Conservation (phyloP, 2,888 invertebrate genomes). For the Patella pellucida region DNA sequence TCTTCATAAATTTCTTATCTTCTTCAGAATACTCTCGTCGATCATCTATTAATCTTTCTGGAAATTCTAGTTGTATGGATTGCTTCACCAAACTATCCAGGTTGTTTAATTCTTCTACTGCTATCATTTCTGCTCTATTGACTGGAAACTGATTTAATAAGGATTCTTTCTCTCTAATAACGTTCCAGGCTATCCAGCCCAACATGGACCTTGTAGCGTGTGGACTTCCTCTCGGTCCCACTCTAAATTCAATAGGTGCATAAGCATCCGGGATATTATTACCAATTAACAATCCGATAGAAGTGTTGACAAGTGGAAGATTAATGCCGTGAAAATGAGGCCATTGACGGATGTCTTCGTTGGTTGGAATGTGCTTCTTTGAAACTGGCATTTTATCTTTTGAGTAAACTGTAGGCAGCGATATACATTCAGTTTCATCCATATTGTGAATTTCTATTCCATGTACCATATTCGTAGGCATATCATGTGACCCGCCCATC, state of each 20-base stretch:
- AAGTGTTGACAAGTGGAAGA: slow-evolving; percentile 15
- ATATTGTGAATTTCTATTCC: neutral
- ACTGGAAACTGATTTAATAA: too few relatives aligned
- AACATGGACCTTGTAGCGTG: slow-evolving; percentile 19
- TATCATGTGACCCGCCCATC: slow-evolving; percentile 11
- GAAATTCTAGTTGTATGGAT: neutral
- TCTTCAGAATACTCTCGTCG: slow-evolving; percentile 16
- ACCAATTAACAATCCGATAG: slow-evolving; percentile 23
- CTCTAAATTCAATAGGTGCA: neutral
- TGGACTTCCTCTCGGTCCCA: slow-evolving; percentile 14
- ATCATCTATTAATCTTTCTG: slow-evolving; percentile 2
- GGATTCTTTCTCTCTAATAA: neutral
- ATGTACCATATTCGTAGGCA: neutral
- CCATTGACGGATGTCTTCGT: slow-evolving; percentile 19
- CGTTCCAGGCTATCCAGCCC: slow-evolving; percentile 14
- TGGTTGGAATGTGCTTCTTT: slow-evolving; percentile 16
- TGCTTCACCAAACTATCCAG: neutral
- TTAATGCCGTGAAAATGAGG: slow-evolving; percentile 11
- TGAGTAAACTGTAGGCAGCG: slow-evolving; percentile 8
- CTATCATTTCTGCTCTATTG: too few relatives aligned
- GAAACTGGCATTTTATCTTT: slow-evolving; percentile 18
- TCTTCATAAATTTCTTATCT: slow-evolving; percentile 23
- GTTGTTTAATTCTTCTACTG: neutral
- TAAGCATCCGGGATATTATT: slow-evolving; percentile 19
- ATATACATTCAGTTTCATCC: neutral